A percentile compares a stretch with the other conserved stretches of the same genome.
These are phyloP conservation scores for Chaetops frenatus DNA, from an alignment of 2,113 vertebrate species.

Conservation along the genomic window DNA sequence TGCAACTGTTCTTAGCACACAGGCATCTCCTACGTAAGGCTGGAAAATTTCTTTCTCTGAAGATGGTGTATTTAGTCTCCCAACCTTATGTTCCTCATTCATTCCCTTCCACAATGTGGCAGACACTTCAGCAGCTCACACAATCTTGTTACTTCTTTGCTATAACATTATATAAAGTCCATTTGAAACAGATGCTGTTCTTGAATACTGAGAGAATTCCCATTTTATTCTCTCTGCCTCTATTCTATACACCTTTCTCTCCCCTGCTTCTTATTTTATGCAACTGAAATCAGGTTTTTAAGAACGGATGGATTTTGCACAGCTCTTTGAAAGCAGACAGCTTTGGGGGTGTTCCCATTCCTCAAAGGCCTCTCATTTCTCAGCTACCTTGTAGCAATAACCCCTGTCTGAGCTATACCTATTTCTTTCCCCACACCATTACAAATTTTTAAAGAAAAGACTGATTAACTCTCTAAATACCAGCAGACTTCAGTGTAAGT, in stretches of 20 bases:
- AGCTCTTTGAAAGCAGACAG: background rate
- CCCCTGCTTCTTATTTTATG: background rate
- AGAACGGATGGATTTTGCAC: background rate
- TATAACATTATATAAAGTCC: background rate
- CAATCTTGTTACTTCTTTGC: background rate
- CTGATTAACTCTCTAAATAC: background rate
- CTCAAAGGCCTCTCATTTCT: background rate
- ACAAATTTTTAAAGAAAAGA: background rate
- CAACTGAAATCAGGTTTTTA: background rate
- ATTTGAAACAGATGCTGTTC: background rate
- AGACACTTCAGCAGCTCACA: background rate
- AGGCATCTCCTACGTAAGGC: background rate
- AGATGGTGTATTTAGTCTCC: background rate
- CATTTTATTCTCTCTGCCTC: background rate
- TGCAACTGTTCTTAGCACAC: background rate
- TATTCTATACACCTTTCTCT: background rate
- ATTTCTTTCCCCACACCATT: background rate
- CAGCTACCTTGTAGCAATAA: background rate
- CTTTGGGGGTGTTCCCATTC: background rate
- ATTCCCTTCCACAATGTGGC: background rate
- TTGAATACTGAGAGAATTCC: background rate
- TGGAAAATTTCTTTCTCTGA: background rate
- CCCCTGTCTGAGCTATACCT: background rate
- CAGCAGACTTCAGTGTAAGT: background rate
- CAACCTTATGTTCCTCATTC: background rate